Evolutionary conservation across 2,113 vertebrate genomes (phyloP).

Genomic region (Salminus brasiliensis): DNA sequence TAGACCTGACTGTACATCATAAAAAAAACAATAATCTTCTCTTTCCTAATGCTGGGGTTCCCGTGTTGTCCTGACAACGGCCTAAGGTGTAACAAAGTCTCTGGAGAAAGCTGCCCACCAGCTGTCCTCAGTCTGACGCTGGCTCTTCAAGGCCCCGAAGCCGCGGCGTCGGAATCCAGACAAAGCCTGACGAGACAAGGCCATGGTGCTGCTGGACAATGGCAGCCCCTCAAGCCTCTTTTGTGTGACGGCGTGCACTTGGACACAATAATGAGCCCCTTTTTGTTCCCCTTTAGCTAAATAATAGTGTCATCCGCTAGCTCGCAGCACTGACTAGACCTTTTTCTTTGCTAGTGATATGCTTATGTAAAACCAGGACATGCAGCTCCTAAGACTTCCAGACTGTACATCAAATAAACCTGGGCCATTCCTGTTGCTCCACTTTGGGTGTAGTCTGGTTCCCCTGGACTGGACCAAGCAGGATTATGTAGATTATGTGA

Average conservation of each 20-base stretch:
- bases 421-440: no score
- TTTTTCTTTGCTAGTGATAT: not conserved
- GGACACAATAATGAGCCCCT: conserved; percentile 17
- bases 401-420: no score
- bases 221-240: not conserved
- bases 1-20: no score
- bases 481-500: no score
- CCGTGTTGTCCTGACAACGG: no score
- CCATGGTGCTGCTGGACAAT: not conserved
- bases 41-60: not conserved
- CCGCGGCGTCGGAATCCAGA: conserved; percentile 9
- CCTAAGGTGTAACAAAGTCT: not conserved
- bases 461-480: no score
- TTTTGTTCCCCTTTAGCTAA: conserved; percentile 27
- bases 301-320: conserved; percentile 8
- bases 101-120: not conserved
- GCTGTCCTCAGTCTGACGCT: not conserved
- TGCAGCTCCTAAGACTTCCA: not conserved
- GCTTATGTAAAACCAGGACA: not conserved
- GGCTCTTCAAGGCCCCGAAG: not conserved
- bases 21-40: no score
- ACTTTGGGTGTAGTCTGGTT: no score
- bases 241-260: conserved; percentile 17
- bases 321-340: not conserved
- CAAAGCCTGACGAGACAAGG: conserved; percentile 2